Conservation (phyloP, 1,140 invertebrate species). For the Pristionchus pacificus region DNA sequence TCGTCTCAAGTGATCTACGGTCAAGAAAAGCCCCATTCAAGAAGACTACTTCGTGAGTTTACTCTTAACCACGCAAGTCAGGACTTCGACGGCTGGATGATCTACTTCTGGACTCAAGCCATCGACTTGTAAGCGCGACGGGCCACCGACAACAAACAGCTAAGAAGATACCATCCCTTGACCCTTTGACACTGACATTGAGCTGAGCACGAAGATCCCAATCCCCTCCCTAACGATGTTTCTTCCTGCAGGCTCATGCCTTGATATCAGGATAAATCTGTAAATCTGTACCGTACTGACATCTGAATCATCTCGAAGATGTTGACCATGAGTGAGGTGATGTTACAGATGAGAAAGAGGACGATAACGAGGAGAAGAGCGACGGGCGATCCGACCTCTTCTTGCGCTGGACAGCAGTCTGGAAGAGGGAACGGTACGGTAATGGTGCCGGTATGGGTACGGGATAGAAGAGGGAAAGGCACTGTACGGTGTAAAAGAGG, state of each 20-base stretch:
- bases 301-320: conserved; percentile 39
- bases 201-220: background rate
- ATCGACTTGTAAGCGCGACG: background rate
- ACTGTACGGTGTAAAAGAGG: too few relatives aligned
- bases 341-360: conserved; percentile 43
- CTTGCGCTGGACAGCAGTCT: conserved; percentile 15
- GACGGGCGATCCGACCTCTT: conserved; percentile 30
- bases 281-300: conserved; percentile 13
- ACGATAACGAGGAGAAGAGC: conserved; percentile 40
- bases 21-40: too few relatives aligned
- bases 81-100: too few relatives aligned
- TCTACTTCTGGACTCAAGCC: too few relatives aligned
- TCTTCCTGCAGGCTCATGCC: background rate
- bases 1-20: too few relatives aligned
- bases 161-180: background rate
- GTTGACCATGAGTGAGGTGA: conserved; percentile 43
- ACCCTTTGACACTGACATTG: background rate
- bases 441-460: too few relatives aligned
- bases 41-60: too few relatives aligned
- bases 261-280: background rate
- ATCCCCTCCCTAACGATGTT: conserved; percentile 10
- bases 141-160: background rate
- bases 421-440: conserved; percentile 24
- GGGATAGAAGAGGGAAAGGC: too few relatives aligned
- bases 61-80: too few relatives aligned